Evolutionary conservation across 2,888 invertebrate genomes (phyloP).

Genomic region (Reticulitermes lucifugus): DNA sequence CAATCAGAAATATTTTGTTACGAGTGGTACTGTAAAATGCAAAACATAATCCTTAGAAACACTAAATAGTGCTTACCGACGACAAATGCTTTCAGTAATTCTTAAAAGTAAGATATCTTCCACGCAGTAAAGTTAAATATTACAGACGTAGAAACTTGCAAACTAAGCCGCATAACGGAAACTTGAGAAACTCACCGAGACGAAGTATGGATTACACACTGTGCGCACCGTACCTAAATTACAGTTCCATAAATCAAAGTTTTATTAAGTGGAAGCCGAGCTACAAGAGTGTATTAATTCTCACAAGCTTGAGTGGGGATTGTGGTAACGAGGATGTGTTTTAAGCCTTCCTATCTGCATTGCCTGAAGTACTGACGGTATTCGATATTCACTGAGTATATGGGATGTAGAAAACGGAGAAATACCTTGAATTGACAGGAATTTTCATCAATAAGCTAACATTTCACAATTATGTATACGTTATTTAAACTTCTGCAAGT

Average conservation of each 20-base stretch:
- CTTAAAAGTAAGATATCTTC: no score
- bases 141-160: no score
- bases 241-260: conserved; percentile 38
- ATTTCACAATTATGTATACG: neutral
- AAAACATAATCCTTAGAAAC: no score
- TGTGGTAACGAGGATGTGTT: conserved; percentile 4
- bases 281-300: conserved; percentile 5
- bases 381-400: neutral
- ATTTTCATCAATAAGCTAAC: neutral
- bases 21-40: no score
- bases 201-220: neutral
- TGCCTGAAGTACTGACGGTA: conserved; percentile 9
- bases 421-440: neutral
- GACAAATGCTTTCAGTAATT: no score
- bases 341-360: conserved; percentile 11
- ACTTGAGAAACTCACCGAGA: conserved; percentile 15
- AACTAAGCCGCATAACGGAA: neutral
- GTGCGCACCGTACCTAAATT: neutral
- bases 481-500: neutral
- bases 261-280: conserved; percentile 31
- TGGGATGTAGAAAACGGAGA: neutral
- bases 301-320: conserved; percentile 16
- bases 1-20: no score
- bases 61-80: no score
- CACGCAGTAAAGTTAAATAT: no score